These are phyloP conservation scores for Drosophila parabipectinata DNA, from an alignment of 1,140 invertebrate genomes.

Conservation along the genomic window DNA sequence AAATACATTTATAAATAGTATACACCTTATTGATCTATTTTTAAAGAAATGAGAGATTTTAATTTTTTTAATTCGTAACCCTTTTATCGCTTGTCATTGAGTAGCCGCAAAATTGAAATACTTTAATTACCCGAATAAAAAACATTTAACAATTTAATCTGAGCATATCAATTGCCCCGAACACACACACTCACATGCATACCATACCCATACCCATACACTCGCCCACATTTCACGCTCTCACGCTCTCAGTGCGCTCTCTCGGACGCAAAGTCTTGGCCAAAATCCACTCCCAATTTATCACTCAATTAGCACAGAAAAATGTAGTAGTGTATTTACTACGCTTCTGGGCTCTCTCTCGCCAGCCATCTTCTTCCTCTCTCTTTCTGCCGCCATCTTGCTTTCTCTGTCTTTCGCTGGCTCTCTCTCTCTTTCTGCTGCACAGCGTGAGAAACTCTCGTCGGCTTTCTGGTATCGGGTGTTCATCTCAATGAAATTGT, in stretches of 20 bases:
- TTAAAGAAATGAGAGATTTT: neutral
- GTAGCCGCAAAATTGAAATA: conserved; percentile 71
- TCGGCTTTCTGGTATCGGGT: conserved; percentile 73
- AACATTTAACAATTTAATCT: conserved; percentile 84
- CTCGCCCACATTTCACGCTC: conserved; percentile 58
- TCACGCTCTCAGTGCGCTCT: conserved; percentile 51
- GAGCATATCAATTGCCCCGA: conserved; percentile 80
- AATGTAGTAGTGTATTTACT: conserved; percentile 83
- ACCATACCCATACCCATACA: conserved; percentile 27
- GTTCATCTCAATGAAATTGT: conserved; percentile 83
- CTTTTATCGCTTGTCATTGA: conserved; percentile 14
- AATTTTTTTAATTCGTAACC: conserved; percentile 3
- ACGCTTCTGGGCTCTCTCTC: conserved; percentile 67
- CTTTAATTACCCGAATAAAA: conserved; percentile 83
- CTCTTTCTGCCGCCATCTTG: conserved; percentile 24
- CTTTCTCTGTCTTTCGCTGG: conserved; percentile 39
- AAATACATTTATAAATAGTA: neutral
- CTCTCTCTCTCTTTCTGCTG: conserved; percentile 26
- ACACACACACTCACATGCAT: conserved; percentile 34
- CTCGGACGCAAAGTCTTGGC: conserved; percentile 12
- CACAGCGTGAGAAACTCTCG: conserved; percentile 80
- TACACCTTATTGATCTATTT: neutral
- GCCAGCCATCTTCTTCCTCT: neutral
- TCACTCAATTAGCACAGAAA: conserved; percentile 84
- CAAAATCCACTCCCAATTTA: conserved; percentile 83